Evolutionary conservation across 1,140 invertebrate species (phyloP).

Genomic region (Listronotus oregonensis): DNA sequence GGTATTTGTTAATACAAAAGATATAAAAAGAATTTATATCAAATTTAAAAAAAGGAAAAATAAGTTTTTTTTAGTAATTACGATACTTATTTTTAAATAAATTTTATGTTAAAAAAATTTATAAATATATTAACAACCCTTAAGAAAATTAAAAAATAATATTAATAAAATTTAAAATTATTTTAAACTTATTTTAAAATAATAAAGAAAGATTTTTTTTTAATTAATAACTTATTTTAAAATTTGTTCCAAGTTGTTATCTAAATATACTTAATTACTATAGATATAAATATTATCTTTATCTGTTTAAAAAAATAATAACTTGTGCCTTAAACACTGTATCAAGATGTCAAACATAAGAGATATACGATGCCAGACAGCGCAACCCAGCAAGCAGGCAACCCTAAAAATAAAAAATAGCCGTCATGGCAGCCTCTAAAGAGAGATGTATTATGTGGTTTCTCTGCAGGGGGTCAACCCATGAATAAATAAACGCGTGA

Average conservation of each 20-base stretch:
- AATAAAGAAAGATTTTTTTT: no score
- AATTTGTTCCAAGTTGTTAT: background rate
- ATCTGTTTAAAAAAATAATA: constrained; percentile 30
- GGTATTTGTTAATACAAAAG: no score
- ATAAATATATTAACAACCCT: no score
- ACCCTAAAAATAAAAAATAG: constrained; percentile 44
- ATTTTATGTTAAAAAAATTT: no score
- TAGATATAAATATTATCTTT: constrained; percentile 33
- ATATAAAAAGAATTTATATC: no score
- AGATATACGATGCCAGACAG: constrained; percentile 48
- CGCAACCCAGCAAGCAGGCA: constrained; percentile 35
- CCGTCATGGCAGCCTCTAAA: constrained; percentile 43
- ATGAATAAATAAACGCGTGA: constrained; percentile 57
- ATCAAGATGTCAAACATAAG: constrained; percentile 51
- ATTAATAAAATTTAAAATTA: no score
- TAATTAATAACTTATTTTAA: no score
- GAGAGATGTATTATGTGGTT: constrained; percentile 54
- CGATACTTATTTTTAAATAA: no score
- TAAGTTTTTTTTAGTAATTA: no score
- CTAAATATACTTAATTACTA: constrained; percentile 15
- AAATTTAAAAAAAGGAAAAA: no score
- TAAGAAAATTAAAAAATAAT: no score
- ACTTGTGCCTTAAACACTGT: constrained; percentile 41
- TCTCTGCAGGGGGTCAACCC: constrained; percentile 50
- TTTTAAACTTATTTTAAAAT: no score